These are phyloP conservation scores for Gonioctena quinquepunctata DNA, from an alignment of 1,140 invertebrate species.

Conservation along the genomic window DNA sequence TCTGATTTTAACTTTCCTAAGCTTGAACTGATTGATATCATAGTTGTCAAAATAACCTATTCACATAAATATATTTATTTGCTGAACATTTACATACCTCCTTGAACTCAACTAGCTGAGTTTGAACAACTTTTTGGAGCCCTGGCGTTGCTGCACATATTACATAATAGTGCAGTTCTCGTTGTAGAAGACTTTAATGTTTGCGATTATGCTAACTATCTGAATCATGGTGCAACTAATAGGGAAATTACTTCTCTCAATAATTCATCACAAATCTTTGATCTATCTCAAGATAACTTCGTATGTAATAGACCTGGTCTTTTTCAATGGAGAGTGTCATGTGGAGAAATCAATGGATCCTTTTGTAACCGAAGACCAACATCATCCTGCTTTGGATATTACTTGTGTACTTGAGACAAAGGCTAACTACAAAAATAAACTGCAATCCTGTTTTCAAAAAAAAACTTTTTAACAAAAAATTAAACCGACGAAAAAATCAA, in stretches of 20 bases:
- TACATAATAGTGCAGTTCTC: constrained; percentile 1
- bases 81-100: neutral
- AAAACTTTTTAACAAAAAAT: neutral
- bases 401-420: constrained; percentile 1
- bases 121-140: neutral
- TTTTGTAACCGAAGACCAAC: neutral
- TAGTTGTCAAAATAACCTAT: too few relatives aligned
- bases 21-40: too few relatives aligned
- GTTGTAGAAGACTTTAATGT: constrained; percentile 1
- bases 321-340: too few relatives aligned
- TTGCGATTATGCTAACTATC: neutral
- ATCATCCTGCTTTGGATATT: neutral
- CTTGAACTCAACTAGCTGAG: neutral
- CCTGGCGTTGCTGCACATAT: constrained; percentile 2
- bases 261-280: neutral
- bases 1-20: too few relatives aligned
- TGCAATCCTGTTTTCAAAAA: neutral
- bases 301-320: neutral
- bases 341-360: too few relatives aligned
- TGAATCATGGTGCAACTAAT: neutral
- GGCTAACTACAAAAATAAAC: neutral
- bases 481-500: too few relatives aligned
- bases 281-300: neutral
- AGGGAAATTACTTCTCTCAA: neutral
- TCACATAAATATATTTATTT: neutral